A percentile compares a stretch with the other conserved stretches of the same genome.
These are phyloP conservation scores for Crotalus helleri DNA, from an alignment of 2,113 vertebrate genomes.

Conservation along the genomic window DNA sequence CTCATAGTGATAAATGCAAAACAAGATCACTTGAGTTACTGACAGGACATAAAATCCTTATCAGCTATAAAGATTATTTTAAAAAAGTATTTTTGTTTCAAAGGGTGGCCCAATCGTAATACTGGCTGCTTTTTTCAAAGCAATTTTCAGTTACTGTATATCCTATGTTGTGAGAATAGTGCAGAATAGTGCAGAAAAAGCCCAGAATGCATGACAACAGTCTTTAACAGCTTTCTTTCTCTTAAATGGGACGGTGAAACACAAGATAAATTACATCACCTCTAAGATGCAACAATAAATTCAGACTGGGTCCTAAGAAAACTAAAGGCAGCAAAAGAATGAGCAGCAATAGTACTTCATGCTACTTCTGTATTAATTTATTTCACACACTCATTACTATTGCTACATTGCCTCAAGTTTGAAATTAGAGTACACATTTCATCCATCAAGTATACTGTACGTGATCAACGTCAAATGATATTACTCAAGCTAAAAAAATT, in stretches of 20 bases:
- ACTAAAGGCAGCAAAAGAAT: neutral
- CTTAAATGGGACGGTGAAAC: neutral
- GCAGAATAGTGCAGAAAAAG: neutral
- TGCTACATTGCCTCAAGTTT: neutral
- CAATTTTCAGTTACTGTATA: neutral
- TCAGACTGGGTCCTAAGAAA: neutral
- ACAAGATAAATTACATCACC: neutral
- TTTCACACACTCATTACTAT: neutral
- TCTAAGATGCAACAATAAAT: neutral
- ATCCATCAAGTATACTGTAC: neutral
- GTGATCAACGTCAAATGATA: neutral
- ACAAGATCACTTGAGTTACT: neutral
- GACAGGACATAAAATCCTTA: neutral
- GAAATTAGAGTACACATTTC: neutral
- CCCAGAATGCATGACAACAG: no score
- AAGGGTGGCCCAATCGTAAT: neutral
- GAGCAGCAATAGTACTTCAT: neutral
- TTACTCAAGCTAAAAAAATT: neutral
- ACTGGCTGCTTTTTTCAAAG: neutral
- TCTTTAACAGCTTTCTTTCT: neutral
- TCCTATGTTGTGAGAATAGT: neutral
- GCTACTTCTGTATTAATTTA: neutral
- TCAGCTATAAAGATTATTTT: neutral
- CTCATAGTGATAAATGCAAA: neutral
- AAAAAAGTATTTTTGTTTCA: neutral